Conservation (phyloP, 2,113 vertebrate species). For the Passer montanus region DNA sequence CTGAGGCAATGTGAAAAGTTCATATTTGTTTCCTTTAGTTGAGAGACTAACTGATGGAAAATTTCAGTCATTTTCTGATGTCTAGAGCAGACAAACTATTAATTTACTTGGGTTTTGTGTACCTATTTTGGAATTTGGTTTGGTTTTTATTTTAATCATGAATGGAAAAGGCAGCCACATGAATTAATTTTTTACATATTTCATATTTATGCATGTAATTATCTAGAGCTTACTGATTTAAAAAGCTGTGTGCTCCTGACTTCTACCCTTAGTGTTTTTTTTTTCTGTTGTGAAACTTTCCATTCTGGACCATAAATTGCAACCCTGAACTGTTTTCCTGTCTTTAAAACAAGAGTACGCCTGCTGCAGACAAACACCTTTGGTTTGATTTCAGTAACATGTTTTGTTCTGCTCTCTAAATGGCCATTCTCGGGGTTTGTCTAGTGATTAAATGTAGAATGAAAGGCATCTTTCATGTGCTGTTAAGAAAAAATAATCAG, state of each 20-base stretch:
- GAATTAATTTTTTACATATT: background rate
- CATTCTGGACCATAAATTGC: background rate
- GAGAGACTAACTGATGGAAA: background rate
- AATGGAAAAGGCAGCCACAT: background rate
- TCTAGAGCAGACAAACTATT: background rate
- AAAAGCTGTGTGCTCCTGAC: background rate
- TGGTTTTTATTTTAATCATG: background rate
- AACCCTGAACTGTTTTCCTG: background rate
- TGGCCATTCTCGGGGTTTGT: background rate
- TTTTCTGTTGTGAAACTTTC: background rate
- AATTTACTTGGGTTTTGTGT: background rate
- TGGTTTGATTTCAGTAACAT: background rate
- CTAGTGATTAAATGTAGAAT: background rate
- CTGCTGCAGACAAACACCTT: background rate
- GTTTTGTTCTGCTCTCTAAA: background rate
- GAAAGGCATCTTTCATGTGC: background rate
- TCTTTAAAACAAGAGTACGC: background rate
- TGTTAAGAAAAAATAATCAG: background rate
- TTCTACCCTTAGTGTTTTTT: background rate
- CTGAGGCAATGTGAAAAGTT: background rate
- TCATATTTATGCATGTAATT: background rate
- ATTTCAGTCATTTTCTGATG: background rate
- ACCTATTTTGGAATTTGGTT: background rate
- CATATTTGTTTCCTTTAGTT: background rate
- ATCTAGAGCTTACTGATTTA: background rate